phyloP scores from a whole-genome alignment of 1,140 invertebrate species.

The Macrocentrus cingulum region DNA sequence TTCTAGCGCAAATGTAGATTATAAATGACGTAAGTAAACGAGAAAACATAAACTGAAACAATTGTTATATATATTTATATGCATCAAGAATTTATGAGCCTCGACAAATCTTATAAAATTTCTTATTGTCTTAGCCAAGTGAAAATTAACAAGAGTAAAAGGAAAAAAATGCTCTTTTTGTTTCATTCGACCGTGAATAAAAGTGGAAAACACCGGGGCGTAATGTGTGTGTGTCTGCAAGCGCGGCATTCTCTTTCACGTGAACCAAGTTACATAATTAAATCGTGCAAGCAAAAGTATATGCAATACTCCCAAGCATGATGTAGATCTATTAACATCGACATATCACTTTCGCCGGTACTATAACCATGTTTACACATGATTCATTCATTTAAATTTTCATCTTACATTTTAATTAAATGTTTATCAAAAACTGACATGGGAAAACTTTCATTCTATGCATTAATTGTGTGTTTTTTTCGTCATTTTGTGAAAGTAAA shows the following conservation, averaged over 20 bases:
- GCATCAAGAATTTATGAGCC: too few species aligned
- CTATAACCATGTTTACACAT: not conserved
- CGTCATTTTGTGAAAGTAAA: too few species aligned
- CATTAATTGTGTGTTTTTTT: conserved; percentile 5
- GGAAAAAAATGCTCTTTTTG: not conserved
- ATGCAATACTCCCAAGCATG: not conserved
- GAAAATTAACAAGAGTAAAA: not conserved
- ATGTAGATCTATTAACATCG: not conserved
- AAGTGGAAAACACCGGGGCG: not conserved
- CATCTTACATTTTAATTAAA: not conserved
- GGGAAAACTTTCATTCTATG: not conserved
- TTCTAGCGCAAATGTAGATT: not conserved
- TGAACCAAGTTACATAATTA: conserved; percentile 22
- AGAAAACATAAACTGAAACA: not conserved
- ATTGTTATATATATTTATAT: too few species aligned
- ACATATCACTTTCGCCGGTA: not conserved
- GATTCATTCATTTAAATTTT: conserved; percentile 4
- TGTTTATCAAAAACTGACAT: too few species aligned
- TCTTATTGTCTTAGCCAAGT: too few species aligned
- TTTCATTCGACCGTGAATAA: not conserved
- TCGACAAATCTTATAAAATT: too few species aligned
- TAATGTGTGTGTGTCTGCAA: too few species aligned
- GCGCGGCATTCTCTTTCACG: not conserved
- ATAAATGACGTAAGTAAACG: not conserved
- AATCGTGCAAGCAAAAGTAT: not conserved